Evolutionary conservation across 1,140 invertebrate genomes (phyloP), one percentile per base, ranked within the genome.

Genomic region (Papilio helenus): DNA sequence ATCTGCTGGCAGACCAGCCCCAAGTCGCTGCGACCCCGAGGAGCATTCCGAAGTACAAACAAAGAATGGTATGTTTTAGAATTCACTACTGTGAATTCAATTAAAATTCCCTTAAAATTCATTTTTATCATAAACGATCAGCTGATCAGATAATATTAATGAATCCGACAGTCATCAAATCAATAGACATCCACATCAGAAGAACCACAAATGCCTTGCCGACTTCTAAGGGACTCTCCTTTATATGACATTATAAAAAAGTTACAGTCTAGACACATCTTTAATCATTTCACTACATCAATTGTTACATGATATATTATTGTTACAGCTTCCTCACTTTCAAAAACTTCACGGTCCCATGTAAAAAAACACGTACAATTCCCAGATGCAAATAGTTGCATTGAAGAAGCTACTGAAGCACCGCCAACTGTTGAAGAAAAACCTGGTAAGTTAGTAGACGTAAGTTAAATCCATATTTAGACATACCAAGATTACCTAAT

Each of bases 301-400:
- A 26, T 23, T 26, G 10, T 23, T 76, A 72, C n/a, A 55, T 72
- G n/a, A 55, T 65, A 12, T 73, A 12, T 14, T 51, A 29, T 82
- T 68, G 29, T 77, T 76, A 51, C 85, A 93, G 92, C 92, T 0
- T 94, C 93, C 1, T 88, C 91, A 23, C 81, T 94, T 16, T 89
- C 91, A 16, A 91, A 92, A 58, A 74, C 91, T 10, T 88, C 83
- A 44, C 87, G 90, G 0, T 89, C 90, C 1, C 86, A 87, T 1
- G 83, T 93, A 5, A 94, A 94, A 85, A 94, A 94, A 42, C 93
- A 94, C 79, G 93, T 94, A 9, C 92, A 94, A 78, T 94, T 94
- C 79, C 92, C 92, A 0, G 93, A 93, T 79, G 91, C 93, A 58
- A 86, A 90, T 44, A 93, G 92, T 84, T 92, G 91, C 83, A 91